Conservation (phyloP, 2,888 invertebrate species). For the Nemapogon koenigi region DNA sequence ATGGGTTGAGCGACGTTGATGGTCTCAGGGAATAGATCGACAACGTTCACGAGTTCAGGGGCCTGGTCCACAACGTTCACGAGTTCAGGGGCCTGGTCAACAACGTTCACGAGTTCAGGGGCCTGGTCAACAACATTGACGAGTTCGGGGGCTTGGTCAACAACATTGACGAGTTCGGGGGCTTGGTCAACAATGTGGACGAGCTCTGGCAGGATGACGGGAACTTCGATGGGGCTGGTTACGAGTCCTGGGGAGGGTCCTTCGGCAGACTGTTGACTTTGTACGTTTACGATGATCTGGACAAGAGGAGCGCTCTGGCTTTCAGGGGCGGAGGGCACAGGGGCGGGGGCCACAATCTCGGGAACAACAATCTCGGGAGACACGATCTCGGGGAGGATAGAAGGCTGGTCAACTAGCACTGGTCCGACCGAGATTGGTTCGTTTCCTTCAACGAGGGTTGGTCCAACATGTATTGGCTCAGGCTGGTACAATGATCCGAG, state of each 20-base stretch:
- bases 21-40: constrained; percentile 14
- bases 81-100: constrained; percentile 14
- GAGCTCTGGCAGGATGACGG: constrained; percentile 7
- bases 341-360: constrained; percentile 9
- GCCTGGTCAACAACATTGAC: constrained; percentile 1
- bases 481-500: constrained; percentile 19
- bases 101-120: constrained; percentile 8
- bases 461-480: constrained; percentile 21
- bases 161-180: constrained; percentile 16
- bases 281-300: constrained; percentile 29
- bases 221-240: constrained; percentile 15
- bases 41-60: constrained; percentile 22
- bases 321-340: constrained; percentile 4
- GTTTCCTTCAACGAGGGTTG: constrained; percentile 20
- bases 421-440: constrained; percentile 12
- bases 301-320: constrained; percentile 20
- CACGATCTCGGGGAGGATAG: constrained; percentile 17
- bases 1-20: constrained; percentile 19
- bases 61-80: constrained; percentile 18
- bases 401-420: constrained; percentile 16
- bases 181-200: constrained; percentile 4
- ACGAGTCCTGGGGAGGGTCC: constrained; percentile 13
- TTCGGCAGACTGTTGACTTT: constrained; percentile 17
- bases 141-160: constrained; percentile 11
- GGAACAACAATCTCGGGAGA: constrained; percentile 16